Evolutionary conservation across 2,113 vertebrate species (phyloP).

Genomic region (Synodontis membranacea): DNA sequence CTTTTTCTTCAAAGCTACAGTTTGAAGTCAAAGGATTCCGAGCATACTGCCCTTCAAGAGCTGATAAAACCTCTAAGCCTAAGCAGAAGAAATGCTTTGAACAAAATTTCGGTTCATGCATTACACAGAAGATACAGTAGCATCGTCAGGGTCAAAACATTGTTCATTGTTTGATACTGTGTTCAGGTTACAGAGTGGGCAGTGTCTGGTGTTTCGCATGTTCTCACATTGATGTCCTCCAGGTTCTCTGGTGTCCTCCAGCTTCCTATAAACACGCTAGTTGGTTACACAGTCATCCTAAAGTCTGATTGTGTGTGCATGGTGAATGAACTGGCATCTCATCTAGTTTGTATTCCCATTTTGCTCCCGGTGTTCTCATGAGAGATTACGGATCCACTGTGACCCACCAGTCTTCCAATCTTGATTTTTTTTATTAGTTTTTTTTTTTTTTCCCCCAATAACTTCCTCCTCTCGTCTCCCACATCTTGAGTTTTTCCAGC

Average conservation of each 20-base stretch:
- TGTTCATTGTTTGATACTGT: no score
- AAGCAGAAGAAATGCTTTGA: background rate
- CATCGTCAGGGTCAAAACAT: no score
- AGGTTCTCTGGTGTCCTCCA: background rate
- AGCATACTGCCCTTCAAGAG: background rate
- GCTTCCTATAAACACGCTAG: background rate
- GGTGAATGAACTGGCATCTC: background rate
- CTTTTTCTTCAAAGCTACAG: background rate
- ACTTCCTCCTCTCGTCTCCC: background rate
- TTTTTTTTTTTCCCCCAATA: background rate
- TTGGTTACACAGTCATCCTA: background rate
- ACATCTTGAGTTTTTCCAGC: conserved; percentile 51
- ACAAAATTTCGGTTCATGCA: background rate
- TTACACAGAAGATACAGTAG: background rate
- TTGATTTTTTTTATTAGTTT: background rate
- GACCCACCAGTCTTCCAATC: background rate
- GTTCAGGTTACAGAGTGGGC: background rate
- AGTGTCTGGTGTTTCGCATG: background rate
- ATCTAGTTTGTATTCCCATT: background rate
- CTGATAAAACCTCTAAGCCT: background rate
- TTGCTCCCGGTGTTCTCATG: background rate
- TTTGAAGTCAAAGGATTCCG: background rate
- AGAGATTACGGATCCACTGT: background rate
- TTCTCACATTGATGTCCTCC: background rate
- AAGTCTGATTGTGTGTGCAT: background rate